phyloP scores from a whole-genome alignment of 2,888 invertebrate genomes.

The Pemphredon lugubris region DNA sequence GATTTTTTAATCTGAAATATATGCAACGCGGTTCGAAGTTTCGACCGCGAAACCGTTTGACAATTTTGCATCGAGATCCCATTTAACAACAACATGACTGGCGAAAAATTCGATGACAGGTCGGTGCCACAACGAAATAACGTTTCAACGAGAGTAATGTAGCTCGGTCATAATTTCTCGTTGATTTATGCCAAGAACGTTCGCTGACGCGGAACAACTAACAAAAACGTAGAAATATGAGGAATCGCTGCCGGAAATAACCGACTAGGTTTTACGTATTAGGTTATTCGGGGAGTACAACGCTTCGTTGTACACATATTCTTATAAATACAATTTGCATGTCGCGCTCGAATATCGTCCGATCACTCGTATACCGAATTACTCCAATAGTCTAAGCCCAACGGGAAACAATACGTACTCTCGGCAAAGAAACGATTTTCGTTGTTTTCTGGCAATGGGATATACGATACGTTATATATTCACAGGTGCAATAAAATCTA shows the following conservation, averaged over 20 bases:
- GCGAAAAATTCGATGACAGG: too few species aligned
- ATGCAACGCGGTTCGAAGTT: not conserved
- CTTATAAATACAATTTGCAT: too few species aligned
- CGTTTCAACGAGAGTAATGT: constrained; percentile 26
- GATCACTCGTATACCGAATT: too few species aligned
- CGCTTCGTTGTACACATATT: constrained; percentile 1
- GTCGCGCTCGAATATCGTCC: too few species aligned
- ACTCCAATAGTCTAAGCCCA: too few species aligned
- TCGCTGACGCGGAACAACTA: constrained; percentile 15
- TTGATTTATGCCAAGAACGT: constrained; percentile 31
- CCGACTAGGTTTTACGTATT: too few species aligned
- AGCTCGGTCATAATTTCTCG: not conserved
- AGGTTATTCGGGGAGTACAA: constrained; percentile 12
- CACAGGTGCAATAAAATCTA: constrained; percentile 38
- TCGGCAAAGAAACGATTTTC: not conserved
- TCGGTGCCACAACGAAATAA: not conserved
- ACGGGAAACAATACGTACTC: too few species aligned
- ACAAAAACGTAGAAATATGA: too few species aligned
- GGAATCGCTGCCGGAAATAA: too few species aligned
- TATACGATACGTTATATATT: not conserved
- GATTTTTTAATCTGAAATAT: constrained; percentile 6
- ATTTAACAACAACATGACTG: too few species aligned
- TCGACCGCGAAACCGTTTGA: constrained; percentile 1
- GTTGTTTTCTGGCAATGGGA: not conserved
- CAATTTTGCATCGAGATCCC: too few species aligned